These are phyloP conservation scores for Drosophila santomea DNA, from an alignment of 1,140 invertebrate genomes.

Conservation along the genomic window DNA sequence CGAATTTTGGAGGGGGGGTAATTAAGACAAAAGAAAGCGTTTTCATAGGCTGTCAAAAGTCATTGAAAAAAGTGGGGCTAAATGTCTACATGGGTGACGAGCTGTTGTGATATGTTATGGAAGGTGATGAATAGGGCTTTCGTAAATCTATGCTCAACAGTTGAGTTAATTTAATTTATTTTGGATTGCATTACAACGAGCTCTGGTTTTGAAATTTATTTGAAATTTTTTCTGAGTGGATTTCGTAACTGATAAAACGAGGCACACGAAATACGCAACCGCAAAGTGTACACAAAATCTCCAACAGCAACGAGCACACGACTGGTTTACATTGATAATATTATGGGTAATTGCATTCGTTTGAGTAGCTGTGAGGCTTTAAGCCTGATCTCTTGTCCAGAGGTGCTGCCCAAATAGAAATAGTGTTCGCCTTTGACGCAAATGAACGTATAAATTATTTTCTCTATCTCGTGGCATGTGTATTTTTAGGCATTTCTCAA, in stretches of 20 bases:
- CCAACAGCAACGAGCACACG: slow-evolving; percentile 13
- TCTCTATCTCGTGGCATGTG: slow-evolving; percentile 17
- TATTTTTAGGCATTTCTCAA: slow-evolving; percentile 53
- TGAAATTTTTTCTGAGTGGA: slow-evolving; percentile 30
- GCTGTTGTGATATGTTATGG: background rate
- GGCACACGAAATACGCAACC: slow-evolving; percentile 53
- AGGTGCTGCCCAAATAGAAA: slow-evolving; percentile 66
- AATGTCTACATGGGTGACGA: slow-evolving; percentile 7
- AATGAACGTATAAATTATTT: slow-evolving; percentile 32
- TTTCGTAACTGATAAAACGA: slow-evolving; percentile 37
- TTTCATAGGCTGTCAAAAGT: slow-evolving; percentile 42
- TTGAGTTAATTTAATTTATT: too few relatives aligned
- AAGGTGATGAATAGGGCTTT: slow-evolving; percentile 15
- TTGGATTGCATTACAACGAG: too few relatives aligned
- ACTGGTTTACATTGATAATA: slow-evolving; percentile 73
- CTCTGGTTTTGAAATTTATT: too few relatives aligned
- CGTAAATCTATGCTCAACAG: too few relatives aligned
- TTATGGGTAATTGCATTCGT: slow-evolving; percentile 34
- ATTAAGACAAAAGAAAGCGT: slow-evolving; percentile 53
- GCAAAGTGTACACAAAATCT: slow-evolving; percentile 34
- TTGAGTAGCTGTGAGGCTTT: slow-evolving; percentile 21
- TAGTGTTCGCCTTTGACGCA: slow-evolving; percentile 45
- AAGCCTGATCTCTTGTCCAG: slow-evolving; percentile 44
- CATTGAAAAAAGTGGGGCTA: slow-evolving; percentile 15
- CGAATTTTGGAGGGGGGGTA: slow-evolving; percentile 28